These are phyloP conservation scores for Xylophagus ater DNA, from an alignment of 2,888 invertebrate genomes.

Conservation along the genomic window DNA sequence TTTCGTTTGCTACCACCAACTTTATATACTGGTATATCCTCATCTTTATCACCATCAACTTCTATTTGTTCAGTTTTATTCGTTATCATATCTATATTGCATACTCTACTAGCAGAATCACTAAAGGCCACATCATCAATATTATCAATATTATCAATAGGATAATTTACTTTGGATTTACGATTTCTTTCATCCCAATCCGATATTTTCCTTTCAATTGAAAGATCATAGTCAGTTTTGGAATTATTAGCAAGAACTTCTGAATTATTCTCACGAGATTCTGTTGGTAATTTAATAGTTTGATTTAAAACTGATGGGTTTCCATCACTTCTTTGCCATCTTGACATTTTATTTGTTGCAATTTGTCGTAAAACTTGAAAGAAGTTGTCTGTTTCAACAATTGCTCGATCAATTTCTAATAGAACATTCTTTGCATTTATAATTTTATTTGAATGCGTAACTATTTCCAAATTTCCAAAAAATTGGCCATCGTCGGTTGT, in stretches of 20 bases:
- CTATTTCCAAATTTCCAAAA: conserved; percentile 13
- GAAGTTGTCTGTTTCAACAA: conserved; percentile 5
- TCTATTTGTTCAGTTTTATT: no score
- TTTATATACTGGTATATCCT: conserved; percentile 4
- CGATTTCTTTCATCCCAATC: conserved; percentile 16
- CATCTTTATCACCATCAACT: conserved; percentile 3
- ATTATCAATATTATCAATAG: no score
- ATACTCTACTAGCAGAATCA: conserved; percentile 14
- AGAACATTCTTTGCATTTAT: conserved; percentile 10
- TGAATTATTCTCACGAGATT: neutral
- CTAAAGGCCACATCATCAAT: conserved; percentile 11
- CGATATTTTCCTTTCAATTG: conserved; percentile 9
- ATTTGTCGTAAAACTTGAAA: conserved; percentile 6
- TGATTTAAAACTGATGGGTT: neutral
- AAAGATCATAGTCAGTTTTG: conserved; percentile 1
- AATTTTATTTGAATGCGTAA: conserved; percentile 11
- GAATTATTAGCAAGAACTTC: neutral
- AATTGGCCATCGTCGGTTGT: conserved; percentile 5
- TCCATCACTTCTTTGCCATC: conserved; percentile 12
- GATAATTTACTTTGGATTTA: neutral
- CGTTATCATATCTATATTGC: no score
- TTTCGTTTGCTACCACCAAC: conserved; percentile 5
- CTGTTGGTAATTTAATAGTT: neutral
- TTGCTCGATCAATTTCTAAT: conserved; percentile 12
- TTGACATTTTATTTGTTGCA: conserved; percentile 10